Base-by-base conservation (phyloP, 2,888 invertebrate species). In the Ephialtes manifestator region DNA sequence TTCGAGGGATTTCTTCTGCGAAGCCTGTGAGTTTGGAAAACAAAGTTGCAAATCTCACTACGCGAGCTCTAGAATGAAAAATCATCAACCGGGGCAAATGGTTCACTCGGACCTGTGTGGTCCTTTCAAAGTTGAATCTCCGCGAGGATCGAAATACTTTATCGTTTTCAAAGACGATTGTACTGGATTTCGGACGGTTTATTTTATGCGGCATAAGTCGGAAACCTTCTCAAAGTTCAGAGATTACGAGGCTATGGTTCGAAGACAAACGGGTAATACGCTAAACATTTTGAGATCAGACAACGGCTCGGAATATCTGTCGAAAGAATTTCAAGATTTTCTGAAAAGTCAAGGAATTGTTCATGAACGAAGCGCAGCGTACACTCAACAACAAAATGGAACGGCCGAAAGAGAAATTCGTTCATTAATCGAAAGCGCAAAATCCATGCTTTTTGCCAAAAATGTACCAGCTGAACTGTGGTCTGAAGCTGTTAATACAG, bases 141-240 rank as follows among this genome's bases (percentile, higher is more conserved):
- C 77, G 7, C 20, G 63, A 39, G 75, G 75, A 7, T 70, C 51
- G 10, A 72, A 67, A 51, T 86, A 78, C 65, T 86, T 86, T 53
- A 20, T 78, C 46, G 1, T 84, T 2, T 78, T 80, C 28, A 70
- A 77, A 24, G 81, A 87, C 31, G 83, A 83, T 39, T 78, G 51
- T 71, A 82, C 85, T 13, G 63, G 81, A 13, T 87, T 76, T 35
- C 13, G 48, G 3, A 53, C 65, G 7, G 78, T 84, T 1, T 68
- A 48, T 8, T 83, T 82, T 11, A 28, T 86, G 11, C 68, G 74
- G 28, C 48, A 81, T 7, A 87, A 87, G 39, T 65, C 75, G 11
- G 75, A 81, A 39, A 70, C 75, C 11, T 63, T 39, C 24, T 11
- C 55, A 13, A 43, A 81, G 7, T 65, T 81, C 24, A 78, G 51